These are phyloP conservation scores for Sycophaga agraensis DNA, from an alignment of 1,140 invertebrate genomes.

Conservation along the genomic window DNA sequence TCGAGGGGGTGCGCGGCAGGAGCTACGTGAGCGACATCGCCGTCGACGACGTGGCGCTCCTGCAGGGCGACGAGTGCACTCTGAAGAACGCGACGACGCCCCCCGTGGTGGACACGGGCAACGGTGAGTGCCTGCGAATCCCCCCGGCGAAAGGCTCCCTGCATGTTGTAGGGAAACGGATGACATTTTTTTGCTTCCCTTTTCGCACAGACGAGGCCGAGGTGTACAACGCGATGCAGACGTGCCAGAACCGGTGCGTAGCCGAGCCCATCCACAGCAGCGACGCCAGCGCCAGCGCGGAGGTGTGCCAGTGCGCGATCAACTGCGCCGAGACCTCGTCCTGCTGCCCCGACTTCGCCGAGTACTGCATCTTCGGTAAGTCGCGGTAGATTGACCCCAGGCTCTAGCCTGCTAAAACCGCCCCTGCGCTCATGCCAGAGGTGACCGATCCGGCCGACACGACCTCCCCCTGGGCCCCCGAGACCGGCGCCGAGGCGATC, in stretches of 20 bases:
- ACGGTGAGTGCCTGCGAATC: too few species aligned
- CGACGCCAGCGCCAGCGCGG: conserved; percentile 25
- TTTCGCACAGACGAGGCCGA: conserved; percentile 54
- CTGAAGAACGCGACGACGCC: conserved; percentile 32
- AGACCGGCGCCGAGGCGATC: neutral
- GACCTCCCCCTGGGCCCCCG: neutral
- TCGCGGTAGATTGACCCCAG: too few species aligned
- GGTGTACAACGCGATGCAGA: conserved; percentile 46
- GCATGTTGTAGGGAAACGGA: too few species aligned
- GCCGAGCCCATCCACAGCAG: conserved; percentile 28
- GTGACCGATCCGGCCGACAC: conserved; percentile 10
- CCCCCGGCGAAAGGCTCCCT: too few species aligned
- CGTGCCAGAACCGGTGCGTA: conserved; percentile 47
- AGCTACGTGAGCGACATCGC: conserved; percentile 74
- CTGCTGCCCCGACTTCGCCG: conserved; percentile 56
- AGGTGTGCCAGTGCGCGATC: conserved; percentile 51
- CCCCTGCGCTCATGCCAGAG: too few species aligned
- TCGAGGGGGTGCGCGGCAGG: conserved; percentile 67
- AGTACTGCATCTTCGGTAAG: conserved; percentile 53
- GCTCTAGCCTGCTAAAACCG: too few species aligned
- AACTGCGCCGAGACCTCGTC: conserved; percentile 51
- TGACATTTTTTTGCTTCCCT: too few species aligned
- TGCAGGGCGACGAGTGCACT: conserved; percentile 57
- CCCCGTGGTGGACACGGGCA: conserved; percentile 35
- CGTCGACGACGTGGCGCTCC: conserved; percentile 70